Conservation (phyloP, 2,797 vertebrate genomes). For the Cygnus olor region DNA sequence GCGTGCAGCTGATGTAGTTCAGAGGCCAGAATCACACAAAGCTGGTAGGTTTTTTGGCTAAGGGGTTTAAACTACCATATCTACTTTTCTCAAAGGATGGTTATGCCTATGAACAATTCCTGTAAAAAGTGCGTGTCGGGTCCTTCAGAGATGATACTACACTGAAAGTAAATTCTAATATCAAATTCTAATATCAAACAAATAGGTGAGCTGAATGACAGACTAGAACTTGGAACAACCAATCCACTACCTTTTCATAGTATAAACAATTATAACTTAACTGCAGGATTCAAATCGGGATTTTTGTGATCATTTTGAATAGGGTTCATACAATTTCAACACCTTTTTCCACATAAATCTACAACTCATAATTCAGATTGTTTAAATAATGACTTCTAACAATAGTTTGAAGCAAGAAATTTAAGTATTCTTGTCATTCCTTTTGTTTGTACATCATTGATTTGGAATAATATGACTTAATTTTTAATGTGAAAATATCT, state of each 20-base stretch:
- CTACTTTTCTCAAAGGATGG: background rate
- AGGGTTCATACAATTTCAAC: background rate
- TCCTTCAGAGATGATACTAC: background rate
- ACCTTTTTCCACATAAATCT: background rate
- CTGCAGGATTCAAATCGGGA: background rate
- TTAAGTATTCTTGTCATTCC: background rate
- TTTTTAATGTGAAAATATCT: background rate
- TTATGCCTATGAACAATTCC: background rate
- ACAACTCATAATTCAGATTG: background rate
- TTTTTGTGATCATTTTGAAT: background rate
- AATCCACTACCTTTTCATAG: background rate
- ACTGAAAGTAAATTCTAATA: background rate
- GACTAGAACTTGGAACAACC: background rate
- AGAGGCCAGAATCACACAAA: background rate
- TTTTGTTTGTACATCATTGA: background rate
- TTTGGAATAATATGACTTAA: background rate
- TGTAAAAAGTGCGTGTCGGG: background rate
- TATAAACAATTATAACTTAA: background rate
- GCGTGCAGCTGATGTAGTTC: fast-evolving
- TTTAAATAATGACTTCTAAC: background rate
- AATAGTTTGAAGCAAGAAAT: background rate
- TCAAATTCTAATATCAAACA: background rate
- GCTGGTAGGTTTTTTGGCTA: background rate
- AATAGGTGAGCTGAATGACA: background rate
- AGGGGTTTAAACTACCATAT: background rate